Conservation (phyloP, 1,140 invertebrate genomes). For the Procambarus clarkii region DNA sequence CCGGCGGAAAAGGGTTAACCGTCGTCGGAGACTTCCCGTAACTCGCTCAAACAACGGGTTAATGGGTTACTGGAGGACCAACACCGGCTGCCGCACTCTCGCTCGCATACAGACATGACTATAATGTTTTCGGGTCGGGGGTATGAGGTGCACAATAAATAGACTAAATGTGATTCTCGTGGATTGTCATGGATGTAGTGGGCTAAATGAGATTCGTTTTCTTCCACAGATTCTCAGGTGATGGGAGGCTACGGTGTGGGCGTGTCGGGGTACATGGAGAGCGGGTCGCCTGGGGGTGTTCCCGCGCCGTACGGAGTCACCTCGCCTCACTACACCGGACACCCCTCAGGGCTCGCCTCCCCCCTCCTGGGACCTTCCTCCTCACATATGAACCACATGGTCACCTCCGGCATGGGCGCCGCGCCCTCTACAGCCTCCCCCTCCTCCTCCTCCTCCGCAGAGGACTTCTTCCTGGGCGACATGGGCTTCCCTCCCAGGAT, state of each 20-base stretch:
- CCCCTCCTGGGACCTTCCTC: constrained; percentile 73
- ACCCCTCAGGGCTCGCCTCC: constrained; percentile 72
- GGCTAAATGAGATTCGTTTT: constrained; percentile 50
- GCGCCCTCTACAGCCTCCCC: constrained; percentile 74
- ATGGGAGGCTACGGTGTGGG: constrained; percentile 51
- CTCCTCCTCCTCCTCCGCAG: constrained; percentile 76
- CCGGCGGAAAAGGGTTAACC: not conserved
- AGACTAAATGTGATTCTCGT: not conserved
- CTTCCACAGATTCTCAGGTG: constrained; percentile 70
- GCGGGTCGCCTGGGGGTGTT: constrained; percentile 66
- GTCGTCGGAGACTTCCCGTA: not conserved
- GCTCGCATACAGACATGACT: no score
- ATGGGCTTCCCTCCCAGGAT: constrained; percentile 85
- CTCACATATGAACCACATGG: constrained; percentile 64
- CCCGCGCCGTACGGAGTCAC: constrained; percentile 61
- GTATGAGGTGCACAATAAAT: not conserved
- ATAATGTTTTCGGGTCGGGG: no score
- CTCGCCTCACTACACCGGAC: constrained; percentile 52
- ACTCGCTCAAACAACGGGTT: not conserved
- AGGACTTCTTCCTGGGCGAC: constrained; percentile 90
- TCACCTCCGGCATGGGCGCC: constrained; percentile 74
- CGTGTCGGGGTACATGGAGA: constrained; percentile 52
- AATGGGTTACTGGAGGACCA: not conserved
- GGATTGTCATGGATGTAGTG: no score
- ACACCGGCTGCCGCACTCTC: no score